phyloP scores from a whole-genome alignment of 2,113 vertebrate genomes.

The Chauna torquata region DNA sequence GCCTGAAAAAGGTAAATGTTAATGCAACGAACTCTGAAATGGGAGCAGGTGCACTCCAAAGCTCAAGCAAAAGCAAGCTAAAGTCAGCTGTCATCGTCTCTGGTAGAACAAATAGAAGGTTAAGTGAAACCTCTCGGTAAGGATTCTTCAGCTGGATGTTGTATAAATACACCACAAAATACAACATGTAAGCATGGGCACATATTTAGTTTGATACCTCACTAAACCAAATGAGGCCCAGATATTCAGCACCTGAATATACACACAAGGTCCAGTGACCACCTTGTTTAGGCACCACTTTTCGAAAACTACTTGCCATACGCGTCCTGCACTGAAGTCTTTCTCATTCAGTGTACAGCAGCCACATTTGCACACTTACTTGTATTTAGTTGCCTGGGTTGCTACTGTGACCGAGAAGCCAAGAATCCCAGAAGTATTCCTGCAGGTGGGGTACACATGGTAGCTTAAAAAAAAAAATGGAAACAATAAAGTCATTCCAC shows the following conservation, averaged over 20 bases:
- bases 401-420: conserved; percentile 96
- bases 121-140: background rate
- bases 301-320: background rate
- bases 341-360: accelerated
- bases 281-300: background rate
- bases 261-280: background rate
- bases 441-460: conserved; percentile 92
- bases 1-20: background rate
- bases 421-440: conserved; percentile 94
- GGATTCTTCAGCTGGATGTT: background rate
- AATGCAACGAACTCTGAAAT: background rate
- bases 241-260: background rate
- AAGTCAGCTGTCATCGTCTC: background rate
- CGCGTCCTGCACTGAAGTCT: background rate
- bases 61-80: background rate
- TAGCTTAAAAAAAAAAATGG: conserved; percentile 77
- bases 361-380: conserved; percentile 69
- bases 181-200: accelerated
- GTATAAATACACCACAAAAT: background rate
- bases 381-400: conserved; percentile 95
- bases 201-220: no score
- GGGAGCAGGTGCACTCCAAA: background rate
- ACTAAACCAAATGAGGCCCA: accelerated
- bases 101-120: background rate
- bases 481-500: background rate